Base-by-base conservation (phyloP, 2,113 vertebrate species). In the Aix galericulata region DNA sequence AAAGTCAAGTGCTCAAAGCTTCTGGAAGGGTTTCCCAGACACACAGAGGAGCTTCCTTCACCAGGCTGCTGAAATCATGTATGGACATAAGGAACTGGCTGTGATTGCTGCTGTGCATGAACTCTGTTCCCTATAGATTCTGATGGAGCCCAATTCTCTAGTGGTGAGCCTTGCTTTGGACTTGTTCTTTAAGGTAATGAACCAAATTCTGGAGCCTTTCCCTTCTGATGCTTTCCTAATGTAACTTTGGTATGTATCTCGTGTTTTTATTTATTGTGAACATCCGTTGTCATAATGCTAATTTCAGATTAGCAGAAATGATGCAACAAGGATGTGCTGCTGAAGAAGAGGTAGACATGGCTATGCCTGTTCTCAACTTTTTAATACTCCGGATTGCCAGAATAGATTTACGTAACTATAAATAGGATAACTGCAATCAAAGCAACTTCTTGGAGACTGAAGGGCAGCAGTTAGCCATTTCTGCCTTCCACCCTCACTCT, bases 401-500 rank as follows among this genome's bases (percentile, higher is more conserved):
- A 36, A 73, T 36, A 77, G 59, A 25, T 88, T 38, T 80, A 58
- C 80, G 46, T 77, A 91, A 71, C 58, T 92, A 31, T 76, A 48
- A 84, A 75, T 64, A 90, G 26, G 16, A 17, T 83, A 72, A 71
- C n/a, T 71, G 46, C 59, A 83, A 20, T 85, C 25, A 88, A 69
- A 91, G 32, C 59, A 81, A 64, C 75, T 90, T 95, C 66, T 73
- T 84, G 74, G 60, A 91, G 89, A 13, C 56, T 68, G 85, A 94
- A 92, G 88, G 91, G 80, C 82, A 88, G 77, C 66, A 78, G 81
- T 92, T 97, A 93, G 81, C 77, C 73, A 48, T 93, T 95, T 91
- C 76, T 92, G 53, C 69, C 66, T 94, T 95, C 92, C 36, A 89
- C 73, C 38, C 52, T 86, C 71, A 91, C 81, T 73, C 46, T 89